Evolutionary conservation across 2,888 invertebrate species (phyloP).

Genomic region (Lycophotia porphyrea): DNA sequence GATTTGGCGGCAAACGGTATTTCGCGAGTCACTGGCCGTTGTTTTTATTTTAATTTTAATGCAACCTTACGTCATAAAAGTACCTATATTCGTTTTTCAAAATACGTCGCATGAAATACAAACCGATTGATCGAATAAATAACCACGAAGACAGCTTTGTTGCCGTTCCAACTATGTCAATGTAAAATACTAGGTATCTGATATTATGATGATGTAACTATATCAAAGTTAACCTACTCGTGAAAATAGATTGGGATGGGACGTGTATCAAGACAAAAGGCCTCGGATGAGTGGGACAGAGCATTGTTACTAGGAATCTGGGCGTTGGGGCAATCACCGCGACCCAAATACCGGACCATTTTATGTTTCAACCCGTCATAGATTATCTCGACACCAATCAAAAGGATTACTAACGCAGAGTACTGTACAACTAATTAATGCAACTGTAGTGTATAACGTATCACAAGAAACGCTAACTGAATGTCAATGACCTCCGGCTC

Average conservation of each 20-base stretch:
- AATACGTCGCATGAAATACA: not conserved
- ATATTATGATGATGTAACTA: conserved; percentile 34
- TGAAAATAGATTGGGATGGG: conserved; percentile 64
- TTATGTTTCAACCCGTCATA: conserved; percentile 68
- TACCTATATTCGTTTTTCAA: conserved; percentile 7
- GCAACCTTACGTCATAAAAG: conserved; percentile 21
- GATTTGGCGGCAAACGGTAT: conserved; percentile 53
- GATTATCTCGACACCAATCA: conserved; percentile 65
- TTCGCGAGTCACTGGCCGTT: conserved; percentile 36
- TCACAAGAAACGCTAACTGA: conserved; percentile 63
- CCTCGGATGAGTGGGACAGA: conserved; percentile 75
- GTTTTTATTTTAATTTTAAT: conserved; percentile 12
- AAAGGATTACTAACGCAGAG: conserved; percentile 55
- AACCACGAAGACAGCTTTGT: conserved; percentile 12
- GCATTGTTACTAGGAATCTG: conserved; percentile 79
- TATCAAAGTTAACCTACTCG: conserved; percentile 59
- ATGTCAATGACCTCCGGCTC: conserved; percentile 79
- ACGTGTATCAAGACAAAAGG: conserved; percentile 77
- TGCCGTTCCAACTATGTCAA: conserved; percentile 30
- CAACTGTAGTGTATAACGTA: conserved; percentile 57
- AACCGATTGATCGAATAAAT: conserved; percentile 16
- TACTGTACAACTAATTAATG: conserved; percentile 63
- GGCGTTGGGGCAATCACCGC: conserved; percentile 81
- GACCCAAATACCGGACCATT: conserved; percentile 81
- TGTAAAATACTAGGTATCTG: conserved; percentile 6